These are phyloP conservation scores for Andricus grossulariae DNA, from an alignment of 1,140 invertebrate genomes.

Conservation along the genomic window DNA sequence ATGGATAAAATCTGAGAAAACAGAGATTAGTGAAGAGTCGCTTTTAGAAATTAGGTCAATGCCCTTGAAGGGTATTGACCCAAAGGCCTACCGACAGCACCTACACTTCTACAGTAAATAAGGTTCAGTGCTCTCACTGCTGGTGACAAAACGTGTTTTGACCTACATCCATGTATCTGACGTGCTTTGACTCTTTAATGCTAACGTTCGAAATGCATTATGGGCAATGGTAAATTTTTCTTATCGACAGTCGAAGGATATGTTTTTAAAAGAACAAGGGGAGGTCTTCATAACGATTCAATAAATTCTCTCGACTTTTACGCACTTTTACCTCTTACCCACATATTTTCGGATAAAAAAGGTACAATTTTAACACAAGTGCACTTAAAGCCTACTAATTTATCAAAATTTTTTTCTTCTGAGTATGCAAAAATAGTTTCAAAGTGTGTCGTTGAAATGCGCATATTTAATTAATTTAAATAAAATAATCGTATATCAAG, in stretches of 20 bases:
- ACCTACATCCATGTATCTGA: slow-evolving; percentile 28
- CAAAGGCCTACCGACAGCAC: slow-evolving; percentile 18
- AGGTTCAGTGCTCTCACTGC: slow-evolving; percentile 28
- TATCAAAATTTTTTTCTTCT: no score
- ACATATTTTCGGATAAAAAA: no score
- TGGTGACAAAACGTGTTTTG: slow-evolving; percentile 29
- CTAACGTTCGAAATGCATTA: neutral
- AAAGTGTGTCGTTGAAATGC: no score
- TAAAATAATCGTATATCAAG: no score
- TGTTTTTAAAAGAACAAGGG: neutral
- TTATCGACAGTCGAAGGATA: neutral
- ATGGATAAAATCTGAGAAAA: neutral
- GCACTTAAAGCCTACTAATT: no score
- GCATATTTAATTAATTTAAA: no score
- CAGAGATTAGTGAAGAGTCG: slow-evolving; percentile 4
- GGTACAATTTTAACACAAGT: no score
- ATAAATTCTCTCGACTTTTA: neutral
- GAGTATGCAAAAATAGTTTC: no score
- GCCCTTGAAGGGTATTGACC: slow-evolving; percentile 31
- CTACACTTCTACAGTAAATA: slow-evolving; percentile 27
- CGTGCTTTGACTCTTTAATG: slow-evolving; percentile 21
- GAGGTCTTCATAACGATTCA: neutral
- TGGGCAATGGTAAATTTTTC: neutral
- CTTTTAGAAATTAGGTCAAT: slow-evolving; percentile 23
- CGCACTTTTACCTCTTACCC: no score